Evolutionary conservation across 2,888 invertebrate species (phyloP).

Genomic region (Euplexia lucipara): DNA sequence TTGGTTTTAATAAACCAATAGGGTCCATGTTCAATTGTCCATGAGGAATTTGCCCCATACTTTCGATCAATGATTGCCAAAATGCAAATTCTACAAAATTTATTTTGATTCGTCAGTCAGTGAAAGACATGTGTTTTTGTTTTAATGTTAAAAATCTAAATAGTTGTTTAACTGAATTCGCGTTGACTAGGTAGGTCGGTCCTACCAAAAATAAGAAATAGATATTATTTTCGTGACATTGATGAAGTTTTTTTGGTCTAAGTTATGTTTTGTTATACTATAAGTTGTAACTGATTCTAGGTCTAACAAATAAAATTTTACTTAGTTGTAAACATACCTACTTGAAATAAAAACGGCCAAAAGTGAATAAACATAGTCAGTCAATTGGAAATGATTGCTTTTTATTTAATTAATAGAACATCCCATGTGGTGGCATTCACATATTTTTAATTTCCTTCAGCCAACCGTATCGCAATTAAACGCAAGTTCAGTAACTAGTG

Average conservation of each 20-base stretch:
- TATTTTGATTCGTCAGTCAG: neutral
- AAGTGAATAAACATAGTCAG: too few relatives aligned
- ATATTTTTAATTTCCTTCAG: too few relatives aligned
- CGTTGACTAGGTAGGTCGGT: neutral
- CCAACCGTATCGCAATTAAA: too few relatives aligned
- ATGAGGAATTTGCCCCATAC: neutral
- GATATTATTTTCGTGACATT: neutral
- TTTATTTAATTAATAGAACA: too few relatives aligned
- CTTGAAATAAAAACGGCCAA: neutral
- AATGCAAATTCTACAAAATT: neutral
- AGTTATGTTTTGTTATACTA: slow-evolving; percentile 25
- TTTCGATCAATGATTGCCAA: neutral
- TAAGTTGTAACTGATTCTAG: slow-evolving; percentile 8
- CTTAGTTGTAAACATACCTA: neutral
- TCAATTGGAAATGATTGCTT: too few relatives aligned
- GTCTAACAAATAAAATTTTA: slow-evolving; percentile 8
- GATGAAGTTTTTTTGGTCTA: neutral
- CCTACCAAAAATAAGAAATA: neutral
- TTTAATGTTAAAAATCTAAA: neutral
- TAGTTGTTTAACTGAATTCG: neutral
- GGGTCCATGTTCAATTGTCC: too few relatives aligned
- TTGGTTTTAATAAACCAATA: neutral
- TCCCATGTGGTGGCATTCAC: too few relatives aligned
- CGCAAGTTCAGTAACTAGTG: too few relatives aligned
- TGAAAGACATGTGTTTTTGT: too few relatives aligned